Evolutionary conservation across 1,140 invertebrate species (phyloP).

Genomic region (Pseudachorutes palmiensis): DNA sequence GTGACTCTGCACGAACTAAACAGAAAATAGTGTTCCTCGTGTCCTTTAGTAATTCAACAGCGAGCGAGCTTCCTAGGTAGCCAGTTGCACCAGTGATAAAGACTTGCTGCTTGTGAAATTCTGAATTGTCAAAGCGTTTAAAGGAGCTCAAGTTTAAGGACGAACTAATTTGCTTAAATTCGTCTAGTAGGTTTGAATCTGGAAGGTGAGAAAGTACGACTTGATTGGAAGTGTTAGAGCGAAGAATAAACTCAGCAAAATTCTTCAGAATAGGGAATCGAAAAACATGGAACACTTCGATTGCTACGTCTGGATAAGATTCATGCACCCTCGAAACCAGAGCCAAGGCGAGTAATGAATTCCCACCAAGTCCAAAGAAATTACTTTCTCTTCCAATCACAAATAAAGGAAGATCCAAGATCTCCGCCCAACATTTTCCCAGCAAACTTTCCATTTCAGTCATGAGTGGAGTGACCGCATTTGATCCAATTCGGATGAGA

Average conservation of each 20-base stretch:
- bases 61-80: not conserved
- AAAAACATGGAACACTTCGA: not conserved
- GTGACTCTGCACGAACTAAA: not conserved
- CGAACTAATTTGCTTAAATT: not conserved
- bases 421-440: too few species aligned
- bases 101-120: not conserved
- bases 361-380: not conserved
- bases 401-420: too few species aligned
- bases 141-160: not conserved
- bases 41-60: not conserved
- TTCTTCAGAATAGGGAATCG: not conserved
- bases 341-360: not conserved
- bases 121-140: too few species aligned
- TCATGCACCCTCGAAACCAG: not conserved
- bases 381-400: too few species aligned
- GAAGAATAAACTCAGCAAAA: too few species aligned
- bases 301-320: not conserved
- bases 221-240: too few species aligned
- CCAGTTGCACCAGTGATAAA: not conserved
- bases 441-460: too few species aligned
- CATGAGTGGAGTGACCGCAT: too few species aligned
- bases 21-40: not conserved
- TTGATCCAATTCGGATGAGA: too few species aligned
- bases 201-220: not conserved
- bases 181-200: not conserved